Conservation (phyloP, 2,888 invertebrate genomes). For the Terebella lapidaria region DNA sequence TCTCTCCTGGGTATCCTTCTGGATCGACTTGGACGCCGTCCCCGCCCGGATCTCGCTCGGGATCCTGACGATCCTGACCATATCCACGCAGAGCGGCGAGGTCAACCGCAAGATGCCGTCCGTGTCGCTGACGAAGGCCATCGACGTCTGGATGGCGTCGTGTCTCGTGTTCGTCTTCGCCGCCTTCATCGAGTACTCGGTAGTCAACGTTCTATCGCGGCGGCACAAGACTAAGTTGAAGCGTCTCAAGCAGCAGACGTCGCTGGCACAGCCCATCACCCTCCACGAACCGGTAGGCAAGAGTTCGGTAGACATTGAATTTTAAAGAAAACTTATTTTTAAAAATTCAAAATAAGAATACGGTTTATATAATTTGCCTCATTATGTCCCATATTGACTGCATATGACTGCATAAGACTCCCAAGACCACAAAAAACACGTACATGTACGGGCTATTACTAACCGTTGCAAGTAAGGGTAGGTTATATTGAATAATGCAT, state of each 20-base stretch:
- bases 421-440: too few species aligned
- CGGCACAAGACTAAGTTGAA: neutral
- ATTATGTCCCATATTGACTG: too few species aligned
- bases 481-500: too few species aligned
- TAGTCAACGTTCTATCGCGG: constrained; percentile 17
- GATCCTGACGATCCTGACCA: constrained; percentile 26
- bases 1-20: constrained; percentile 31
- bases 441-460: too few species aligned
- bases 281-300: too few species aligned
- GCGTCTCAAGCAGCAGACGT: neutral
- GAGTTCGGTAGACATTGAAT: too few species aligned
- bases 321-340: too few species aligned
- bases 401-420: too few species aligned
- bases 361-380: too few species aligned
- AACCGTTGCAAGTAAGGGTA: too few species aligned
- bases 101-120: constrained; percentile 6
- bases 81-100: constrained; percentile 18
- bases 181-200: constrained; percentile 26
- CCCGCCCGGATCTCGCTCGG: constrained; percentile 30
- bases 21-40: constrained; percentile 30
- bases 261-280: neutral
- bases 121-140: constrained; percentile 18
- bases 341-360: too few species aligned
- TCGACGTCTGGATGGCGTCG: constrained; percentile 25
- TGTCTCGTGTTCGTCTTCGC: constrained; percentile 28